Evolutionary conservation across 2,113 vertebrate species (phyloP), one percentile per base, ranked within the genome.

Genomic region (Coptodon bakossiorum): DNA sequence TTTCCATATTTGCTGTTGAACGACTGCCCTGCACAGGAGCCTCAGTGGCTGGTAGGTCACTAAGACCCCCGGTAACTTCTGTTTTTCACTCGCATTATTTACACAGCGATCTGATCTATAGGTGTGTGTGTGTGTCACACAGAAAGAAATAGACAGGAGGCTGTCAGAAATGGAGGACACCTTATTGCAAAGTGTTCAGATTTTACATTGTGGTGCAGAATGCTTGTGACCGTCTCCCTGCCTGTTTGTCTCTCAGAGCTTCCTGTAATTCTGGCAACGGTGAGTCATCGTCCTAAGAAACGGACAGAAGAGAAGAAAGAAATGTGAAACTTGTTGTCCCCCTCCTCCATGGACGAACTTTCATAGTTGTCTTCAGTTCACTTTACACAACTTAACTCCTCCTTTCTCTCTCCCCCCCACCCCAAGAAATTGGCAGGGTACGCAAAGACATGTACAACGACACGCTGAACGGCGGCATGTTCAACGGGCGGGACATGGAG

Each of bases 371-470:
- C 73, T 36, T 34, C 27, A 3, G 16, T 57, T 84, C 56, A 53
- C 5, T 88, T 52, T 2, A 22, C 59, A 68, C 16, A 53, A 57
- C 71, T 61, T 29, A 22, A 29, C 68, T 17, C 31, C 7, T 2
- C 43, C 10, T 56, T 29, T 63, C 29, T 12, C 14, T 16, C 4
- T 27, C 4, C 13, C 22, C 57, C 48, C n/a, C 13, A 24, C 43
- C 22, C 8, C 96, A 98, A 99, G 98, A 99, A 95, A 99, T 99
- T 89, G 98, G 98, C 95, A 96, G 99, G 96, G 99, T 99, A 95
- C 98, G 99, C 96, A 99, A 99, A 96, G 98, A 99, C 97, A 99
- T 99, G 99, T 99, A 99, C 97, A 99, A 99, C 86, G 99, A 99
- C 97, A 99, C 98, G 16, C 93, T 99, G 95, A 99, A 98, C 93